Percentiles rank a stretch among this genome's conserved stretches.
Conservation (phyloP, 2,888 invertebrate species). For the Sesia bembeciformis region DNA sequence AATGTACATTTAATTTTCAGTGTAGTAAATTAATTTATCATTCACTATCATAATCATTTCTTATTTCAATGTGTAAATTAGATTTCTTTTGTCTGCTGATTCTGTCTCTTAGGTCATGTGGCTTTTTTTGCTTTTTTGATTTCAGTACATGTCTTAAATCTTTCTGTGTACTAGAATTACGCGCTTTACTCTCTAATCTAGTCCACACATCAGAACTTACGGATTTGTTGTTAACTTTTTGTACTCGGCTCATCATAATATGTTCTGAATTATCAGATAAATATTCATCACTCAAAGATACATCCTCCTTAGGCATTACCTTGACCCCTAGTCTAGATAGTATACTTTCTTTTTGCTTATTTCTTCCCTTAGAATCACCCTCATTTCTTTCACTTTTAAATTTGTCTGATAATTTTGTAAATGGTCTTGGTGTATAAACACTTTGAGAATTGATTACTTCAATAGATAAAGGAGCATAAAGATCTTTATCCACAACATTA, state of each 20-base stretch:
- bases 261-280: slow-evolving; percentile 38
- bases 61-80: slow-evolving; percentile 66
- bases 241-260: slow-evolving; percentile 70
- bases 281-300: slow-evolving; percentile 33
- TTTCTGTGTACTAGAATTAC: slow-evolving; percentile 23
- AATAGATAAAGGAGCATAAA: slow-evolving; percentile 55
- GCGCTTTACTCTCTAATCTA: slow-evolving; percentile 54
- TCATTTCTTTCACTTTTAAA: slow-evolving; percentile 32
- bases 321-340: slow-evolving; percentile 53
- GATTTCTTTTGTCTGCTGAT: slow-evolving; percentile 50
- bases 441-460: slow-evolving; percentile 50
- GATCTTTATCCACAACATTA: slow-evolving; percentile 23
- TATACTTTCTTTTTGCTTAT: slow-evolving; percentile 22
- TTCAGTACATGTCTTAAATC: slow-evolving; percentile 53
- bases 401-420: slow-evolving; percentile 50
- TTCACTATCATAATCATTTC: slow-evolving; percentile 47
- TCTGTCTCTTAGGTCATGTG: slow-evolving; percentile 50
- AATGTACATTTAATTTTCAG: not conserved
- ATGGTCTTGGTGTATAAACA: slow-evolving; percentile 34
- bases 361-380: slow-evolving; percentile 5
- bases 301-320: slow-evolving; percentile 23
- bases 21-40: slow-evolving; percentile 11
- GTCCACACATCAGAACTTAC: slow-evolving; percentile 71
- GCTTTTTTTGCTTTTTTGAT: slow-evolving; percentile 34
- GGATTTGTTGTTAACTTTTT: slow-evolving; percentile 45